Evolutionary conservation across 2,888 invertebrate genomes (phyloP), one percentile per base, ranked within the genome.

Genomic region (Cerastoderma edule): DNA sequence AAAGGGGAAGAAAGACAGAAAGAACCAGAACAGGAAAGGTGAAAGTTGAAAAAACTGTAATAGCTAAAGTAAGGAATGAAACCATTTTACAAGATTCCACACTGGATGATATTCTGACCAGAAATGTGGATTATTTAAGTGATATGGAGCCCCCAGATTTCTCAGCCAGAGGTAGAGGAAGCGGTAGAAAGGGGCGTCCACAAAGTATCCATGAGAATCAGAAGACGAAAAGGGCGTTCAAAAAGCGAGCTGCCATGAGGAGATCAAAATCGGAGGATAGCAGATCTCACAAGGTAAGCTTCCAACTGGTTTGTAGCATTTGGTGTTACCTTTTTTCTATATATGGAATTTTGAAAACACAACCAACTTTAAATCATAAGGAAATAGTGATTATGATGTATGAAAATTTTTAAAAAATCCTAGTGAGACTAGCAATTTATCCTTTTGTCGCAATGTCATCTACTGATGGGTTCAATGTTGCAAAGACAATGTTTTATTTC

Each of bases 181-280:
- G 46, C 24, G 69, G 67, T 22, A 77, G 69, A 44, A 78, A 72
- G 54, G 32, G 71, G 5, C 67, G 78, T 13, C 78, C 78, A 53
- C 75, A 78, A 44, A 82, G 82, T 65, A 70, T 77, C 53, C 78
- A 78, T 71, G 81, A 78, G 39, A 35, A n/a, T 33, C 77, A 75
- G n/a, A 78, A 67, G 70, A 60, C 69, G 5, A 78, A 78, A 56
- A 44, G 81, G 16, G 64, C 65, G 30, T 75, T 81, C 56, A 81
- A 74, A 56, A 81, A 81, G 67, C 70, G 73, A 32, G 24, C 60
- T 1, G 65, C 54, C 24, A 66, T 67, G n/a, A 56, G 73, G 27
- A 30, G 81, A 46, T 75, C 78, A 50, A 81, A 81, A 48, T 81
- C 81, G 0, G 81, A 81, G 39, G 81, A 81, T n/a, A 67, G 81